Evolutionary conservation across 2,888 invertebrate species (phyloP).

Genomic region (Drosophila subquinaria): DNA sequence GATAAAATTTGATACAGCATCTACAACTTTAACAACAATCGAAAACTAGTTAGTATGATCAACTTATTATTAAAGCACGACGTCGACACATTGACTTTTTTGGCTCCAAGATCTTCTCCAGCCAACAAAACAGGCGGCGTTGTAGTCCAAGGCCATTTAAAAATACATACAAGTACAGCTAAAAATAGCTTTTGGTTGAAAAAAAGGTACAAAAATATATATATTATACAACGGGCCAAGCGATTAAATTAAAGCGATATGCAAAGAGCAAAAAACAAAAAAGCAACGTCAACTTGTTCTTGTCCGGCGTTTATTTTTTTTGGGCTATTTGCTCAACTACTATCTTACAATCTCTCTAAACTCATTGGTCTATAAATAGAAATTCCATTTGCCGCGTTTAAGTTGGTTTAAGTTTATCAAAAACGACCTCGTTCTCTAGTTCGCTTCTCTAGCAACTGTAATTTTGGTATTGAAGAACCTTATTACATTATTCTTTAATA

Average conservation of each 20-base stretch:
- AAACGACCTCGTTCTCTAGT: not conserved
- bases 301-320: conserved; percentile 1
- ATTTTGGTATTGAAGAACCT: not conserved
- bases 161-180: conserved; percentile 71
- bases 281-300: conserved; percentile 48
- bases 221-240: conserved; percentile 21
- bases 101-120: conserved; percentile 40
- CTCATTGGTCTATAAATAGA: conserved; percentile 38
- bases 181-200: conserved; percentile 72
- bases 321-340: conserved; percentile 30
- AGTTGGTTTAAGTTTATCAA: conserved; percentile 28
- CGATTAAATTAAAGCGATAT: conserved; percentile 66
- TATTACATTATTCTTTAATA: not conserved
- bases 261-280: conserved; percentile 46
- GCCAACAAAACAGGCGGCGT: conserved; percentile 15
- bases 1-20: not conserved
- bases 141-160: conserved; percentile 79
- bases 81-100: conserved; percentile 26
- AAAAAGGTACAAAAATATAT: conserved; percentile 19
- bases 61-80: conserved; percentile 27
- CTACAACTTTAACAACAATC: conserved; percentile 12
- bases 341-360: not conserved
- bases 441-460: not conserved
- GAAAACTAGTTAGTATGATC: conserved; percentile 41
- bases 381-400: conserved; percentile 19